phyloP scores from a whole-genome alignment of 2,888 invertebrate species.

The Drosophila melanocephala region DNA sequence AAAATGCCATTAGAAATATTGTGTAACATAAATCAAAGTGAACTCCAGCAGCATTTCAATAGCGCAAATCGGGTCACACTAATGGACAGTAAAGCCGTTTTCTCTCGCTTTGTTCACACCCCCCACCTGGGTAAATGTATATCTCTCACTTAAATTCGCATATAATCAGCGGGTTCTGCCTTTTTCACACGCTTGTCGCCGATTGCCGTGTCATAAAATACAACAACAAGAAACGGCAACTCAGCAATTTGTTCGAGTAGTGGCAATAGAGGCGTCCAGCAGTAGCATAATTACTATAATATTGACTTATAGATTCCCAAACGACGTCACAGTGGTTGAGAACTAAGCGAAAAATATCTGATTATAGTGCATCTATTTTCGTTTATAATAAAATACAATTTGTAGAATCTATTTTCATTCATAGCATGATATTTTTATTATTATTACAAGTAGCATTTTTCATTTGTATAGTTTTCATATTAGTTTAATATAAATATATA shows the following conservation, averaged over 20 bases:
- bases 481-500: neutral
- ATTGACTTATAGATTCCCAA: constrained; percentile 21
- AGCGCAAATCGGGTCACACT: constrained; percentile 13
- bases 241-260: constrained; percentile 35
- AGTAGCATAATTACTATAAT: constrained; percentile 68
- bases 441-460: too few species aligned
- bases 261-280: constrained; percentile 37
- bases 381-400: neutral
- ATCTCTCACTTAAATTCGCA: constrained; percentile 15
- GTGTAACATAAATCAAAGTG: constrained; percentile 3
- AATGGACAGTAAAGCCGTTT: constrained; percentile 9
- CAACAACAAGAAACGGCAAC: constrained; percentile 4
- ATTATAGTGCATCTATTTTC: neutral
- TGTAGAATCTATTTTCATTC: neutral
- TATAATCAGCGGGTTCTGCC: constrained; percentile 29
- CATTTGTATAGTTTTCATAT: neutral
- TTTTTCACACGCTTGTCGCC: constrained; percentile 57
- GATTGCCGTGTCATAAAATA: constrained; percentile 41
- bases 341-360: neutral
- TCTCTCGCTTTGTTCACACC: neutral
- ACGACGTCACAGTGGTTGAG: constrained; percentile 30
- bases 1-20: neutral
- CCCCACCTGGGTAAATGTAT: constrained; percentile 3
- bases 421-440: neutral
- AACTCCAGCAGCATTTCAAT: neutral